Evolutionary conservation across 2,797 vertebrate species (phyloP), one percentile per base, ranked within the genome.

Genomic region (Amniataba percoides): DNA sequence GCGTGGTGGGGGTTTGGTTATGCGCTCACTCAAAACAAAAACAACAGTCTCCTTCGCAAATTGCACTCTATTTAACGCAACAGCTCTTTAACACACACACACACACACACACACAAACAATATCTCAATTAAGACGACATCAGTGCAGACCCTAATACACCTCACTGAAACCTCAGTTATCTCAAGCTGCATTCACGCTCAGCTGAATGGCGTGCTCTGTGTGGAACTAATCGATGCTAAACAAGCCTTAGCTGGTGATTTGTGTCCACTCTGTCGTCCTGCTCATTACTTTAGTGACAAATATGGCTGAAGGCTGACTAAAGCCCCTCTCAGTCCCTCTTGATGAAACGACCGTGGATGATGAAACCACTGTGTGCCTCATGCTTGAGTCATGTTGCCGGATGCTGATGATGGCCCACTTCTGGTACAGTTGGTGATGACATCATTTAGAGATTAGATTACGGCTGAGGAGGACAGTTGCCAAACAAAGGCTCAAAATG

Each of bases 201-300:
- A 46, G 71, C 81, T 69, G 77, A 31, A 66, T 78, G 67, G 51
- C 70, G 34, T 53, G 73, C 62, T 68, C 27, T n/a, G 14, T 39
- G 76, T 77, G 81, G 80, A 86, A 82, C 82, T 82, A 90, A 91
- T 90, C 61, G 68, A 87, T 80, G 82, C 80, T 81, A 83, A 92
- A 87, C 86, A 83, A 85, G n/a, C 77, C 56, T 78, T 77, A 73
- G 81, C 79, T 71, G 77, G 72, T 87, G 79, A 88, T 92, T 89
- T 86, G 83, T 82, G 84, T 91, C 85, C 84, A 55, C 66, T 76
- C 57, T 23, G 55, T 83, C 77, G 68, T 73, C 51, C 75, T 25
- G 69, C 74, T 86, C 70, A 67, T 90, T 86, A 82, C 82, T 83
- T 31, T 73, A 14, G 81, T 83, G 83, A 87, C 83, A 86, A 83